A percentile compares a stretch with the other conserved stretches of the same genome.
Conservation (phyloP, 2,113 vertebrate genomes). For the Callorhinus ursinus region DNA sequence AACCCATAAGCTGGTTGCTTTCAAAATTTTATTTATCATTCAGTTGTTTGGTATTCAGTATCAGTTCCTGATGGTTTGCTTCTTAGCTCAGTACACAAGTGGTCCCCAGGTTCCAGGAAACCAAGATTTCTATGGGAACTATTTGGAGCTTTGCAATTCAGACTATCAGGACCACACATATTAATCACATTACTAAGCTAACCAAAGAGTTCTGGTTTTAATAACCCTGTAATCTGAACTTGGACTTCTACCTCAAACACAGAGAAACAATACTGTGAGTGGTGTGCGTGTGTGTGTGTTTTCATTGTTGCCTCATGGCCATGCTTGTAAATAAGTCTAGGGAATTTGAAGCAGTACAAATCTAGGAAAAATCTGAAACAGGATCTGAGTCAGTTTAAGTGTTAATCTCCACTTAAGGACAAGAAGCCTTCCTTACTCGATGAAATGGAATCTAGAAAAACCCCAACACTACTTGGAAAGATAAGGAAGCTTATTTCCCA, state of each 20-base stretch:
- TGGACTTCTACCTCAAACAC: not conserved
- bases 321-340: not conserved
- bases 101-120: not conserved
- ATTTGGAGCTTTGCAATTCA: not conserved
- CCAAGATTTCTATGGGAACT: not conserved
- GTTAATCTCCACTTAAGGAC: not conserved
- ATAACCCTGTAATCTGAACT: not conserved
- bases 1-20: not conserved
- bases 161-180: not conserved
- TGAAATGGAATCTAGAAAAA: not conserved
- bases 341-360: not conserved
- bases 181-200: not conserved
- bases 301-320: not conserved
- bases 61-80: not conserved
- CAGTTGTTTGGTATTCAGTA: not conserved
- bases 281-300: not conserved
- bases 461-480: not conserved
- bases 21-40: not conserved
- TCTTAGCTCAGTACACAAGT: not conserved
- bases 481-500: not conserved
- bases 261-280: not conserved
- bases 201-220: not conserved
- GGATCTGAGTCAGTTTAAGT: not conserved
- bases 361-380: not conserved
- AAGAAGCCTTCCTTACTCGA: not conserved